Evolutionary conservation across 1,140 invertebrate species (phyloP).

Genomic region (Amphibalanus amphitrite): DNA sequence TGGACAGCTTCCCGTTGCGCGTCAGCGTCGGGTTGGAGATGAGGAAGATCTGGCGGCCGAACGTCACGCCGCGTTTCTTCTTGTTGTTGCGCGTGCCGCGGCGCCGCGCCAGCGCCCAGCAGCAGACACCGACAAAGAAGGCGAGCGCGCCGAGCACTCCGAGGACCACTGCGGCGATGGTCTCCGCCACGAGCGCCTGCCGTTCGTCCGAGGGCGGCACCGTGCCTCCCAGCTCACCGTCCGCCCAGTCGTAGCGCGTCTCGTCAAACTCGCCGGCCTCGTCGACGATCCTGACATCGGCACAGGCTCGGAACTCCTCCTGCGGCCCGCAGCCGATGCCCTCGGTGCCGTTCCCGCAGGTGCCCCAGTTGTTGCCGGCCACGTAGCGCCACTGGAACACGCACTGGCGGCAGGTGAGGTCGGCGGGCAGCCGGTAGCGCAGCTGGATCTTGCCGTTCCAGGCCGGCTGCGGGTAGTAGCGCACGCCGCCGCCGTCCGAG

Average conservation of each 20-base stretch:
- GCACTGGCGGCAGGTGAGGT: slow-evolving; percentile 52
- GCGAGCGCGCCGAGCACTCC: not conserved
- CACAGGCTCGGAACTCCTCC: slow-evolving; percentile 70
- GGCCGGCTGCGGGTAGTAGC: slow-evolving; percentile 54
- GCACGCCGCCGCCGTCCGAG: slow-evolving; percentile 26
- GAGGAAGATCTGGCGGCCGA: not conserved
- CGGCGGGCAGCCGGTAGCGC: slow-evolving; percentile 45
- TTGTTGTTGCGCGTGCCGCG: not conserved
- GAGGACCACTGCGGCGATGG: slow-evolving; percentile 6
- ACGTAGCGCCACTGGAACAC: slow-evolving; percentile 65
- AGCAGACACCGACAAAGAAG: not conserved
- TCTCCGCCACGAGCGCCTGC: slow-evolving; percentile 16
- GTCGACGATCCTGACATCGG: slow-evolving; percentile 54
- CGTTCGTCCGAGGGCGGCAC: not conserved
- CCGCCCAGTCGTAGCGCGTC: slow-evolving; percentile 18
- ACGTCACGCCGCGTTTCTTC: not conserved
- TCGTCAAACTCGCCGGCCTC: slow-evolving; percentile 19
- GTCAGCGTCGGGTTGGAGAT: not conserved
- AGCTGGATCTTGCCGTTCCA: slow-evolving; percentile 53
- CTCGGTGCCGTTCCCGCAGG: slow-evolving; percentile 30
- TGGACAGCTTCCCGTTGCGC: not conserved
- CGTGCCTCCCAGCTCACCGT: not conserved
- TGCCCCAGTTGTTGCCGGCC: slow-evolving; percentile 37
- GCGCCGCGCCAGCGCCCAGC: not conserved
- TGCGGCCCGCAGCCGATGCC: slow-evolving; percentile 65